phyloP scores from a whole-genome alignment of 1,140 invertebrate genomes.

The Hycleus cichorii region DNA sequence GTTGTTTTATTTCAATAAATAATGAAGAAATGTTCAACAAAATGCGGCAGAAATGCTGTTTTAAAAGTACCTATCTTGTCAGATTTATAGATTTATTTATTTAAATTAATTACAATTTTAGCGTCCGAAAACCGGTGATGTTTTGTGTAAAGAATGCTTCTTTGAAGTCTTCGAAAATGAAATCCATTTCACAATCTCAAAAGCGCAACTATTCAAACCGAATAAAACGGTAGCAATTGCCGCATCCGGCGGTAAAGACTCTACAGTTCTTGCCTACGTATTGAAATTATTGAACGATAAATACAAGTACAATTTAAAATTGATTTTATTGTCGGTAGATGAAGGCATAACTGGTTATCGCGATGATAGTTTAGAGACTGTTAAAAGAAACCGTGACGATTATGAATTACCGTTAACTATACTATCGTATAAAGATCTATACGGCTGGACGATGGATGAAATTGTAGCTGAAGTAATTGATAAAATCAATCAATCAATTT shows the following conservation, averaged over 20 bases:
- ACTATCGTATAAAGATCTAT: slow-evolving; percentile 95
- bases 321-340: slow-evolving; percentile 93
- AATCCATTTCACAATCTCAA: slow-evolving; percentile 88
- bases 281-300: slow-evolving; percentile 88
- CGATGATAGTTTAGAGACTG: slow-evolving; percentile 96
- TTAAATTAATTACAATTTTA: slow-evolving; percentile 39
- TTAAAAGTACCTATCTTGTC: slow-evolving; percentile 52
- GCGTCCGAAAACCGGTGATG: slow-evolving; percentile 85
- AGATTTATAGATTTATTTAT: not conserved
- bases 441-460: slow-evolving; percentile 99
- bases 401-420: slow-evolving; percentile 94
- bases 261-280: slow-evolving; percentile 91
- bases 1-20: no score
- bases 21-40: slow-evolving; percentile 48
- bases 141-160: slow-evolving; percentile 93
- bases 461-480: slow-evolving; percentile 73
- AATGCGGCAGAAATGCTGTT: slow-evolving; percentile 63
- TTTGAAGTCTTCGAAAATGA: slow-evolving; percentile 92
- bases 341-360: slow-evolving; percentile 98
- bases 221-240: slow-evolving; percentile 91
- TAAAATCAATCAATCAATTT: not conserved
- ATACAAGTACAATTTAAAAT: slow-evolving; percentile 85
- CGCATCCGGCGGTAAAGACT: slow-evolving; percentile 98
- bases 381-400: slow-evolving; percentile 88
- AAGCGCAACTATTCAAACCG: slow-evolving; percentile 74